Conservation (phyloP, 2,888 invertebrate genomes). For the Fragum sueziense region DNA sequence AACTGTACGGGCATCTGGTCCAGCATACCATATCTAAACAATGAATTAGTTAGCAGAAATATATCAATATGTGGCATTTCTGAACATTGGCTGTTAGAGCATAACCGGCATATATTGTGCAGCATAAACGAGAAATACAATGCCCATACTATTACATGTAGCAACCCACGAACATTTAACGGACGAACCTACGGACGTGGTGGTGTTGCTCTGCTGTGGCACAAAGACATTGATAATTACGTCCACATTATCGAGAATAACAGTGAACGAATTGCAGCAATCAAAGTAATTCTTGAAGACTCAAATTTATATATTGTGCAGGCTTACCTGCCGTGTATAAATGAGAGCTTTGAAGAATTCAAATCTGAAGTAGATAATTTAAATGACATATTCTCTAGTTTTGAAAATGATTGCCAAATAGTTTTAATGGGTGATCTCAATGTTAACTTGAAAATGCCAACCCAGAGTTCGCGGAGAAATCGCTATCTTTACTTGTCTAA, state of each 20-base stretch:
- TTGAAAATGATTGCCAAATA: background rate
- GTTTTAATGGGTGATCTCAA: background rate
- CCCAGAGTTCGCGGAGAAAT: background rate
- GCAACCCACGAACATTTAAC: background rate
- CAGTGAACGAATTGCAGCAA: slow-evolving; percentile 26
- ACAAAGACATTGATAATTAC: slow-evolving; percentile 1
- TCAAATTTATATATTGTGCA: background rate
- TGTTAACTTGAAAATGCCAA: background rate
- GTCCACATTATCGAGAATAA: slow-evolving; percentile 11
- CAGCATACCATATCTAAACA: background rate
- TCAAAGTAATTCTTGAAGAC: background rate
- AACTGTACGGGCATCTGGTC: slow-evolving; percentile 21
- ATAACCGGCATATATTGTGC: slow-evolving; percentile 18
- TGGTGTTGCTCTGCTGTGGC: slow-evolving; percentile 22
- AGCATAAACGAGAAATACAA: background rate
- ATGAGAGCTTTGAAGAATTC: background rate
- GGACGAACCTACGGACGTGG: slow-evolving; percentile 1
- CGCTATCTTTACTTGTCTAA: background rate
- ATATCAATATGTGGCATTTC: slow-evolving; percentile 16
- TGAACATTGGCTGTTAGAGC: slow-evolving; percentile 23
- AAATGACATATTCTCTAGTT: background rate
- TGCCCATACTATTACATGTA: background rate
- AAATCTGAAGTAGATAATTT: background rate
- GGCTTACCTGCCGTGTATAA: background rate
- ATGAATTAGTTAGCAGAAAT: slow-evolving; percentile 6